Evolutionary conservation across 2,888 invertebrate genomes (phyloP).

Genomic region (Silvanus unidentatus): DNA sequence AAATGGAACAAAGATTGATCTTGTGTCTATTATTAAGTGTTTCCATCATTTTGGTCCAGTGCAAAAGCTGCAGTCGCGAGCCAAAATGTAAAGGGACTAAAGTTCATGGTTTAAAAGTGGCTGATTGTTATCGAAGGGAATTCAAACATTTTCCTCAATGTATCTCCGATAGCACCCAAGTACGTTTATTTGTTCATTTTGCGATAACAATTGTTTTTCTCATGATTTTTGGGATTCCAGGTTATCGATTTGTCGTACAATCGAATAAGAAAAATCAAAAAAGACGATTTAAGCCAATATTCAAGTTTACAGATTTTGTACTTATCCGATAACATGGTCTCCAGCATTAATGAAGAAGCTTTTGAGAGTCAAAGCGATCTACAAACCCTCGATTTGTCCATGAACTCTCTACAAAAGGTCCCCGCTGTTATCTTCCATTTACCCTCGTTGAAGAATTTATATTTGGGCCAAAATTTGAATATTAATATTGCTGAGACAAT

Average conservation of each 20-base stretch:
- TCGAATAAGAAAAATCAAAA: slow-evolving; percentile 35
- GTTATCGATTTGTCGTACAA: slow-evolving; percentile 38
- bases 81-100: slow-evolving; percentile 27
- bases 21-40: neutral
- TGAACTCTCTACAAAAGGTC: slow-evolving; percentile 33
- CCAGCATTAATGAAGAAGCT: slow-evolving; percentile 32
- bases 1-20: slow-evolving; percentile 1
- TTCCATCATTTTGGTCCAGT: neutral
- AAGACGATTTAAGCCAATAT: slow-evolving; percentile 33
- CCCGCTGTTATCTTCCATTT: slow-evolving; percentile 37
- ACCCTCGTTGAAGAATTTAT: slow-evolving; percentile 37
- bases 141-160: slow-evolving; percentile 37
- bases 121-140: slow-evolving; percentile 38
- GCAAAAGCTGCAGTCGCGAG: slow-evolving; percentile 24
- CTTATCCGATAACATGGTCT: slow-evolving; percentile 39
- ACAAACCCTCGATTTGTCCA: slow-evolving; percentile 36
- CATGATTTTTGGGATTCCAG: slow-evolving; percentile 20
- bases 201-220: neutral
- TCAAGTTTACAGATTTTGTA: slow-evolving; percentile 37
- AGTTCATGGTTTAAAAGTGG: slow-evolving; percentile 34
- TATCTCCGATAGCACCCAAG: slow-evolving; percentile 36
- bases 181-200: slow-evolving; percentile 19
- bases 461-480: slow-evolving; percentile 38
- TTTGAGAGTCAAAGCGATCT: slow-evolving; percentile 32
- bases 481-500: slow-evolving; percentile 37